Percentiles rank a stretch among this genome's conserved stretches.
Conservation (phyloP, 2,888 invertebrate genomes). For the Chrysolina haemoptera region DNA sequence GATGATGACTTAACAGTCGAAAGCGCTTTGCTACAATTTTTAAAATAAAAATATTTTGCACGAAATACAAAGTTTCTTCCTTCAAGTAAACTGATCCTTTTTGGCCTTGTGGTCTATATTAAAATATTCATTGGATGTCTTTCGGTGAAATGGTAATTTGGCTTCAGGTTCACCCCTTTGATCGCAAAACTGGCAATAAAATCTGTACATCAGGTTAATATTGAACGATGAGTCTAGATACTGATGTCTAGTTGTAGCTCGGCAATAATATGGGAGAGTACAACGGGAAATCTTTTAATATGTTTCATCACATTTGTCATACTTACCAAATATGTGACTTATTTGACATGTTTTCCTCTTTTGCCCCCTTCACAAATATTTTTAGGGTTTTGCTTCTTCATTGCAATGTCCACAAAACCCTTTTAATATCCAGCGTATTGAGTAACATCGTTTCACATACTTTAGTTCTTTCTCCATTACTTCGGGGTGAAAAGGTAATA, state of each 20-base stretch:
- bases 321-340: not conserved
- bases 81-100: too few species aligned
- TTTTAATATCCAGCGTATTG: slow-evolving; percentile 42
- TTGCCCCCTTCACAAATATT: slow-evolving; percentile 31
- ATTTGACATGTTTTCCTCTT: slow-evolving; percentile 30
- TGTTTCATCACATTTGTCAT: slow-evolving; percentile 30
- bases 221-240: slow-evolving; percentile 31
- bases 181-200: slow-evolving; percentile 27
- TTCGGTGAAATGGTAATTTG: slow-evolving; percentile 20
- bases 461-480: slow-evolving; percentile 20
- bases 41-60: too few species aligned
- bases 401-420: slow-evolving; percentile 40
- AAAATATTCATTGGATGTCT: slow-evolving; percentile 22
- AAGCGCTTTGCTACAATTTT: too few species aligned
- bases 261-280: slow-evolving; percentile 38
- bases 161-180: slow-evolving; percentile 11
- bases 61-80: too few species aligned
- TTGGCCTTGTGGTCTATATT: too few species aligned
- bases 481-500: slow-evolving; percentile 28
- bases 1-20: too few species aligned
- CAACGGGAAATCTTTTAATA: slow-evolving; percentile 33
- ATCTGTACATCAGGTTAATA: slow-evolving; percentile 21
- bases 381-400: slow-evolving; percentile 36
- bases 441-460: slow-evolving; percentile 45
- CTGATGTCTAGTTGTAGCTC: slow-evolving; percentile 24